Base-by-base conservation (phyloP, 2,888 invertebrate genomes). In the Leptarthrus brevirostris region DNA sequence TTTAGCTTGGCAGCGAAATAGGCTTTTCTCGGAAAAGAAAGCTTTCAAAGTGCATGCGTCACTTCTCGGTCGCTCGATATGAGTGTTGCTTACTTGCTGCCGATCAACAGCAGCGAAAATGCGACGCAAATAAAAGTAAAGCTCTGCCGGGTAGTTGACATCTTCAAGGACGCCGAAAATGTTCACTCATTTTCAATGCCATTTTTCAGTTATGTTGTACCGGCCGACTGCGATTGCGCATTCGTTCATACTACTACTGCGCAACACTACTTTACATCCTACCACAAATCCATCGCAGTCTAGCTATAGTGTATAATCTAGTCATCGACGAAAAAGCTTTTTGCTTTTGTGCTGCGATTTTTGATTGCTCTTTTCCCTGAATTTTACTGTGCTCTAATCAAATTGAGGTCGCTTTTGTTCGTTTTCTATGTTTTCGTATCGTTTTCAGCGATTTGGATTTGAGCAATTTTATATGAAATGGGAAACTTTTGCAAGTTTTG, bases 101-200 rank as follows among this genome's bases (percentile, higher is more conserved):
- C 30, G 4, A 8, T 30, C 40, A 40, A 12, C 40, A 40, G 40
- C 40, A 12, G 18, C 58, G 58, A 58, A 64, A 64, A 52, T 52
- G 69, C 69, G 69, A 69, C 69, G 69, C 52, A 69, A 69, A 69
- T 69, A 69, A 69, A 69, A 69, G 52, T 52, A 20, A 26, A 69
- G 69, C 49, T 34, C 16, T n/a, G 49, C 52, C 52, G 69, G 69
- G 69, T 69, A 52, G 69, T 69, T 69, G 69, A 69, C 69, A 69
- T 69, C 69, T 69, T 69, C 69, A 69, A 69, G 69, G 52, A 69
- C 69, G 34, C 26, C 69, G 30, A 69, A 69, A 69, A 52, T 52
- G 69, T 52, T 69, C 69, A 34, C 52, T 69, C 69, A 69, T 30
- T 69, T 69, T 69, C 69, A 69, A 69, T 52, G 52, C 69, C 49